A percentile compares a stretch with the other conserved stretches of the same genome.
Evolutionary conservation across 2,113 vertebrate species (phyloP).

Genomic region (Fulica atra): DNA sequence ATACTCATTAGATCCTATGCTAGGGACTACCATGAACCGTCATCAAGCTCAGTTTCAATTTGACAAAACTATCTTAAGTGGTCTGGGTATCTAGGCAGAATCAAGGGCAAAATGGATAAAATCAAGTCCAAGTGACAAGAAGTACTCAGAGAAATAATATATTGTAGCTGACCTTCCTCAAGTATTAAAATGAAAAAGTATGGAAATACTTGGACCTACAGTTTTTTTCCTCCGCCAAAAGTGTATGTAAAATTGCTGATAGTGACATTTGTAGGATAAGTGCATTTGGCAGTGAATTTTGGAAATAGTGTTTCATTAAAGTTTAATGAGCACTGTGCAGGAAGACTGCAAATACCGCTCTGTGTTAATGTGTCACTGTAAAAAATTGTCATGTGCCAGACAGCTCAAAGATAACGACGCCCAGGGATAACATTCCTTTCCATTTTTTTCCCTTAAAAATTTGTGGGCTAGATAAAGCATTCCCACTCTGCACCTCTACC

Average conservation of each 20-base stretch:
- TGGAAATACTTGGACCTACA: background rate
- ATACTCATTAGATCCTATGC: background rate
- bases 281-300: constrained; percentile 53
- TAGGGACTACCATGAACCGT: background rate
- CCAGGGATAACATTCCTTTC: background rate
- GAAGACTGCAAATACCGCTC: constrained; percentile 35
- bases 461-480: background rate
- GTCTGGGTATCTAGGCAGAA: background rate
- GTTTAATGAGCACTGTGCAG: constrained; percentile 38
- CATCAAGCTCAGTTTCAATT: background rate
- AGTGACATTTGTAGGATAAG: constrained; percentile 52
- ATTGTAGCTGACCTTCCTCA: background rate
- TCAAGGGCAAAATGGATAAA: background rate
- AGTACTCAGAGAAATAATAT: background rate
- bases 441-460: background rate
- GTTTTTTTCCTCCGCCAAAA: background rate
- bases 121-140: background rate
- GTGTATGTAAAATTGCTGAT: constrained; percentile 36
- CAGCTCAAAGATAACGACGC: constrained; percentile 28
- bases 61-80: background rate
- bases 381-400: constrained; percentile 31
- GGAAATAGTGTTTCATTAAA: constrained; percentile 55
- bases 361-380: constrained; percentile 34
- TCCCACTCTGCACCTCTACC: background rate
- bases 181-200: background rate